phyloP scores from a whole-genome alignment of 2,113 vertebrate species.

The Oncorhynchus tshawytscha region DNA sequence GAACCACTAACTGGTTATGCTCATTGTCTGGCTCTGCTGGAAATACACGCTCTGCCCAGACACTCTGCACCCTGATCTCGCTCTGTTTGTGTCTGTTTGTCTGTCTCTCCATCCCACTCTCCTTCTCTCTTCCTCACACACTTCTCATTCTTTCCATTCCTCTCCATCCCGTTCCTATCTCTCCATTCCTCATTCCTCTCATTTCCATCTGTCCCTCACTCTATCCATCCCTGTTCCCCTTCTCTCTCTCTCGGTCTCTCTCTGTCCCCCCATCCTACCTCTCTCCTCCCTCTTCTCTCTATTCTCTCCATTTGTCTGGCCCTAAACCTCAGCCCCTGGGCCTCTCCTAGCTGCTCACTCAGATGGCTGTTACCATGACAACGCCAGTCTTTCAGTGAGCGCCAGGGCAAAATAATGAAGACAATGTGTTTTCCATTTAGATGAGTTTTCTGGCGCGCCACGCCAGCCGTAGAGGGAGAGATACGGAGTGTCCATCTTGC shows the following conservation, averaged over 20 bases:
- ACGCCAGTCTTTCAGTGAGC: constrained; percentile 97
- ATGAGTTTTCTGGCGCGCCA: constrained; percentile 88
- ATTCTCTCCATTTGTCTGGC: constrained; percentile 68
- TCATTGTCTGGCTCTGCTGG: constrained; percentile 15
- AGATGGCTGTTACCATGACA: constrained; percentile 97
- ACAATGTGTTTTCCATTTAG: constrained; percentile 99
- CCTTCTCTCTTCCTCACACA: constrained; percentile 24
- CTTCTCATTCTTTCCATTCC: constrained; percentile 29
- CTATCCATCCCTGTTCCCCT: neutral
- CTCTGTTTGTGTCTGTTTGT: no score
- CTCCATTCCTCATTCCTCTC: constrained; percentile 11
- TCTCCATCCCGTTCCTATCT: constrained; percentile 32
- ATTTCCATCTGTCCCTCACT: neutral
- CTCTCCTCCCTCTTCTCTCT: neutral
- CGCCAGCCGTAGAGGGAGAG: constrained; percentile 53
- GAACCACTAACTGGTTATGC: constrained; percentile 62
- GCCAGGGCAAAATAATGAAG: constrained; percentile 91
- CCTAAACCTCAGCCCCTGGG: constrained; percentile 81
- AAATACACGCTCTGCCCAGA: constrained; percentile 6
- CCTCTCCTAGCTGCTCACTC: constrained; percentile 78
- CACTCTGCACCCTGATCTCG: neutral
- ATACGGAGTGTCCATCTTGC: constrained; percentile 88
- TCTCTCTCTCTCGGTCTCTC: neutral
- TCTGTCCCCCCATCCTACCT: neutral
- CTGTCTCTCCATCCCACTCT: no score